Evolutionary conservation across 2,797 vertebrate genomes (phyloP), one percentile per base, ranked within the genome.

Genomic region (Lemur catta): DNA sequence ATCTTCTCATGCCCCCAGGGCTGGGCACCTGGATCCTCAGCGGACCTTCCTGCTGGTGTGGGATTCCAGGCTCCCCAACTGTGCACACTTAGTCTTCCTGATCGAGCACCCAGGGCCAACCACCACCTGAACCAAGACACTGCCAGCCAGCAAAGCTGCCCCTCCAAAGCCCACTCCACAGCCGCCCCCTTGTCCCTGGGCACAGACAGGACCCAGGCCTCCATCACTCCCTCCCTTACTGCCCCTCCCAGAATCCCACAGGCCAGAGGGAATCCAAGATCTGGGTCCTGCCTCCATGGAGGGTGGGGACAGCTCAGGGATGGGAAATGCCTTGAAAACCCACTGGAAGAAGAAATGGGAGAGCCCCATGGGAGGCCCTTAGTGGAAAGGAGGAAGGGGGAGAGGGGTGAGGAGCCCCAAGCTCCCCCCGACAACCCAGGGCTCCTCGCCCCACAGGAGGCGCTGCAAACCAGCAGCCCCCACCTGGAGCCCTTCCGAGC

Each of bases 381-480:
- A 55, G 18, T 61, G 61, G 59, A 50, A 87, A 35, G 52, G 33
- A 95, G 76, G 41, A 72, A 50, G 7, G 1, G 13, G 17, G 28
- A 71, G 46, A 92, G 38, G 17, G 38, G 57, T 33, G 14, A 43
- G 28, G 33, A 88, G 20, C 14, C 59, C 48, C 59, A 69, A 65
- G 30, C 38, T 52, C 33, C 24, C 55, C 55, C 2, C 4, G 1
- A 6, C 3, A 1, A 6, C 13, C 57, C 43, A 11, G 7, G 12
- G 8, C 20, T 20, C 33, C 55, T 57, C 8, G 1, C n/a, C 46
- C 15, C 38, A 46, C 75, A 43, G 30, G 6, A 20, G 48, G 17
- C 79, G 18, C 15, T 85, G 79, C 93, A 80, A 92, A 93, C 84
- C 38, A 93, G 84, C n/a, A 87, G 50, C 75, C 55, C 48, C 43